phyloP scores from a whole-genome alignment of 2,797 vertebrate genomes.

The Argentina silus region DNA sequence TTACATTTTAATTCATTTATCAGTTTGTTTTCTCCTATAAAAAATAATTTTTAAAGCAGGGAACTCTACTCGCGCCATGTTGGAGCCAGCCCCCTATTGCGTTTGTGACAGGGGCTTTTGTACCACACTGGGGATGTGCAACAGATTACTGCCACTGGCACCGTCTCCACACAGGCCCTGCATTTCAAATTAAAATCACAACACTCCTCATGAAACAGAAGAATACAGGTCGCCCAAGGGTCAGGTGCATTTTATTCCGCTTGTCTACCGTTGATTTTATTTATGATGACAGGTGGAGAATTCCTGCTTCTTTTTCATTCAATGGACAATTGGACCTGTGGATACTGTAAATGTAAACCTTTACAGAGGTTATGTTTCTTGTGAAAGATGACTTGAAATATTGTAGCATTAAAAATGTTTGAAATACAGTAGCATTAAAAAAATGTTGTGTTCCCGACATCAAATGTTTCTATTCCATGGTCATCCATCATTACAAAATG shows the following conservation, averaged over 20 bases:
- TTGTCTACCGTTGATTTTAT: conserved; percentile 16
- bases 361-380: not conserved
- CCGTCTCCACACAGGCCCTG: conserved; percentile 47
- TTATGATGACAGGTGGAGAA: not conserved
- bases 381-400: not conserved
- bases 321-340: not conserved
- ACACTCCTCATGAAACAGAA: conserved; percentile 47
- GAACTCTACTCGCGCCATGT: conserved; percentile 39
- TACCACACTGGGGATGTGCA: conserved; percentile 45
- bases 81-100: conserved; percentile 53
- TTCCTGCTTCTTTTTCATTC: not conserved
- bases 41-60: conserved; percentile 47
- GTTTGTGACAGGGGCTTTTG: conserved; percentile 59
- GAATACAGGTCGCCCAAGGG: conserved; percentile 52
- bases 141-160: conserved; percentile 60
- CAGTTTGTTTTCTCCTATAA: conserved; percentile 52
- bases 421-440: not conserved
- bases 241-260: conserved; percentile 46
- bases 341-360: not conserved
- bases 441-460: not conserved
- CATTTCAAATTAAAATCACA: conserved; percentile 60
- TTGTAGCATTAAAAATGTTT: not conserved
- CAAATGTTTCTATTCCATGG: not conserved
- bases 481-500: not conserved
- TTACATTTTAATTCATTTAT: conserved; percentile 59